Percentiles rank a stretch among this genome's conserved stretches.
Conservation (phyloP, 2,797 vertebrate species). For the Scyliorhinus canicula region DNA sequence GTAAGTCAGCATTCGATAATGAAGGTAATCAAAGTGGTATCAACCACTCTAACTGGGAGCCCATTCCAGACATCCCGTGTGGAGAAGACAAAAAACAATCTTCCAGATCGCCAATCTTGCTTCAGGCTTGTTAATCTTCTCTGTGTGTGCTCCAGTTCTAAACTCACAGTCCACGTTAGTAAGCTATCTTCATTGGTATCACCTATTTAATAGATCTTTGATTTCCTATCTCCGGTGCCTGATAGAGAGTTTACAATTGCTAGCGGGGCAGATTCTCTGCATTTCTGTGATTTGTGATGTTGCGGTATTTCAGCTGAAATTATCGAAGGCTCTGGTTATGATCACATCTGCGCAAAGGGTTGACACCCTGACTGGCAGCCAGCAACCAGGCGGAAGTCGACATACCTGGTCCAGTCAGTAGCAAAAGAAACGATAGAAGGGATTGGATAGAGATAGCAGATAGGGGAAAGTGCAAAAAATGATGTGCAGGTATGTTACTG, state of each 20-base stretch:
- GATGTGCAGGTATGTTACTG: background rate
- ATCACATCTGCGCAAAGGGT: background rate
- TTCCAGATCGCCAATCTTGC: background rate
- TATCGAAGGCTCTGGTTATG: too few relatives aligned
- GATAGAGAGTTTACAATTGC: background rate
- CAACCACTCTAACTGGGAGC: constrained; percentile 16
- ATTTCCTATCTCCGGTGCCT: background rate
- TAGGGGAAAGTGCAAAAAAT: background rate
- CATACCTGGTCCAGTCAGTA: background rate
- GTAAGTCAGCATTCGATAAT: background rate
- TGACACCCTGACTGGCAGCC: background rate
- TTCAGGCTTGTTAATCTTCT: constrained; percentile 17
- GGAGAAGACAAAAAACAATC: background rate
- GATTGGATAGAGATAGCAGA: background rate
- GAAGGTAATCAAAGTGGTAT: constrained; percentile 5
- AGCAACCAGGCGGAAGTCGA: background rate
- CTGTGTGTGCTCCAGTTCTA: background rate
- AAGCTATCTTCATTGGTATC: background rate
- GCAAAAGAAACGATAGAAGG: background rate
- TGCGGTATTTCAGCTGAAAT: background rate
- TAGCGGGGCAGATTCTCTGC: background rate
- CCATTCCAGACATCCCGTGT: background rate
- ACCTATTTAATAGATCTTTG: background rate
- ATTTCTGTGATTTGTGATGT: background rate
- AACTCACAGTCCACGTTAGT: background rate